phyloP scores from a whole-genome alignment of 1,140 invertebrate species.

The Gryon sp. region DNA sequence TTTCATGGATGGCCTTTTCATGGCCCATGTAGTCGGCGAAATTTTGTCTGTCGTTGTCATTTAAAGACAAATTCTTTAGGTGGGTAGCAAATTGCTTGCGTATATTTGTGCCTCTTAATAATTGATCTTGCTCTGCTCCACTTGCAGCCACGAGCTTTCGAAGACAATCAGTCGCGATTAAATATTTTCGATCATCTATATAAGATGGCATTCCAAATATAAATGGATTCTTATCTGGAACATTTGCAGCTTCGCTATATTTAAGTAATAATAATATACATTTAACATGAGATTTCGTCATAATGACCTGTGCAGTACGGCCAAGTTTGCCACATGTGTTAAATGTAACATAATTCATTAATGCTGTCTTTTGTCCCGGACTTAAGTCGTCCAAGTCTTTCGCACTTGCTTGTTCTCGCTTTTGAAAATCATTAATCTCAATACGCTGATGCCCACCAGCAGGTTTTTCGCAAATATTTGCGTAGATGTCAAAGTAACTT shows the following conservation, averaged over 20 bases:
- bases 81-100: neutral
- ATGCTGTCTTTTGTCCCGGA: neutral
- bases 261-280: conserved; percentile 6
- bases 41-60: neutral
- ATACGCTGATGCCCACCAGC: neutral
- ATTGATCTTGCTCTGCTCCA: neutral
- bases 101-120: conserved; percentile 1
- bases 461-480: conserved; percentile 3
- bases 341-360: neutral
- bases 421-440: neutral
- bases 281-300: neutral
- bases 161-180: neutral
- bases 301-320: conserved; percentile 10
- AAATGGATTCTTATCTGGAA: conserved; percentile 2
- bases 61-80: neutral
- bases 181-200: neutral
- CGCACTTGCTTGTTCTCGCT: neutral
- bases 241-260: neutral
- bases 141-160: neutral
- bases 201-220: neutral
- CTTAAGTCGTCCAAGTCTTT: neutral
- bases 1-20: neutral
- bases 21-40: neutral
- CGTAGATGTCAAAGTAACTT: neutral
- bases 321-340: conserved; percentile 10